Evolutionary conservation across 2,888 invertebrate species (phyloP), one percentile per base, ranked within the genome.

Genomic region (Epinotia ramella): DNA sequence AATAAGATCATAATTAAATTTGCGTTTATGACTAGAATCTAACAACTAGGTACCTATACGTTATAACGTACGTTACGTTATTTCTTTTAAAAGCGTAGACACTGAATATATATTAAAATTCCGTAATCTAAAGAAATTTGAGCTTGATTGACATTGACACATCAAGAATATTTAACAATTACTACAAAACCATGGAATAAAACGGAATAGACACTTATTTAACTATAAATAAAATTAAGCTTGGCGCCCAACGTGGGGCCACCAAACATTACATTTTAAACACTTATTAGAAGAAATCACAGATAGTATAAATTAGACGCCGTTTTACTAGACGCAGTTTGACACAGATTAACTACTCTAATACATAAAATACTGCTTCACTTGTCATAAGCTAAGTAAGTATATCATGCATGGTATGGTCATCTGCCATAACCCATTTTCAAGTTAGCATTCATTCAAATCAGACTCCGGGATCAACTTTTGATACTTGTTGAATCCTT

Each of bases 191-290:
- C 7, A 68, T 9, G 16, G 12, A 28, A 46, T 6, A 33, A 9
- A 70, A 53, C 13, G 0, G 1, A 67, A 40, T 4, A 24, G 20
- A 13, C 59, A 11, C 1, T 24, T n/a, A n/a, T 9, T 44, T 44
- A 20, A 6, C 1, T 11, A 28, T 11, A 16, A 44, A 0, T 4
- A 46, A 60, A 57, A 7, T n/a, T 24, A 53, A 66, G 9, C n/a
- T 49, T 73, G 73, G 66, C 73, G 66, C 66, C 65, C 73, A 59
- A 73, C 66, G 9, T 49, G 73, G 73, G 73, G 40, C 73, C 46
- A 33, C 33, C 1, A 46, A 66, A 46, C n/a, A 69, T 28, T 60
- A 69, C 0, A 9, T 57, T 28, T 46, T 56, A 62, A 60, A 53
- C 16, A 60, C 56, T 67, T 33, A 20, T 16, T 46, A 33, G 12